Evolutionary conservation across 2,797 vertebrate genomes (phyloP).

Genomic region (Benthosema pterotum): DNA sequence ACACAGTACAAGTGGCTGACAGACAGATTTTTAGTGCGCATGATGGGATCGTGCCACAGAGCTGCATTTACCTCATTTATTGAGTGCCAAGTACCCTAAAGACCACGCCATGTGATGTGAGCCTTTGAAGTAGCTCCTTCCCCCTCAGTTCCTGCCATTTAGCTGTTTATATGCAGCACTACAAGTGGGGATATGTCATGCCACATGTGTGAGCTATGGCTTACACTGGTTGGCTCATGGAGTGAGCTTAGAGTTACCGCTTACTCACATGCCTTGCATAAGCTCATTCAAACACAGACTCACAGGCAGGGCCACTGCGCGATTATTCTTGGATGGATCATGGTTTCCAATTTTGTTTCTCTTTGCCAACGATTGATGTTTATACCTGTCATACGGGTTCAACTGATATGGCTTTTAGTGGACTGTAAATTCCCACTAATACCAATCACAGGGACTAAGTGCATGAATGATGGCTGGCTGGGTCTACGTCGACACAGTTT

Average conservation of each 20-base stretch:
- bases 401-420: neutral
- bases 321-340: constrained; percentile 52
- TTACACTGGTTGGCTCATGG: constrained; percentile 22
- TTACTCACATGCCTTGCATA: constrained; percentile 47
- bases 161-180: neutral
- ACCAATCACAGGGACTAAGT: neutral
- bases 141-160: neutral
- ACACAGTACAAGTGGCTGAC: too few relatives aligned
- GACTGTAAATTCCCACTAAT: constrained; percentile 41
- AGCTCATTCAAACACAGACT: constrained; percentile 34
- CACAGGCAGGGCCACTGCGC: constrained; percentile 6
- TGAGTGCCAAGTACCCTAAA: neutral
- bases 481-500: neutral
- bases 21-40: too few relatives aligned
- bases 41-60: too few relatives aligned
- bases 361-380: constrained; percentile 24
- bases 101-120: constrained; percentile 17
- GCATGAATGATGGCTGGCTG: constrained; percentile 21
- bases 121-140: neutral
- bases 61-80: neutral
- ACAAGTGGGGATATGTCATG: constrained; percentile 14
- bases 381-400: constrained; percentile 25
- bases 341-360: constrained; percentile 42
- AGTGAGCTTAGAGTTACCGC: constrained; percentile 52
- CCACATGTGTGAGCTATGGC: constrained; percentile 1